These are phyloP conservation scores for Otolemur crassicaudatus DNA, from an alignment of 2,797 vertebrate genomes.

Conservation along the genomic window DNA sequence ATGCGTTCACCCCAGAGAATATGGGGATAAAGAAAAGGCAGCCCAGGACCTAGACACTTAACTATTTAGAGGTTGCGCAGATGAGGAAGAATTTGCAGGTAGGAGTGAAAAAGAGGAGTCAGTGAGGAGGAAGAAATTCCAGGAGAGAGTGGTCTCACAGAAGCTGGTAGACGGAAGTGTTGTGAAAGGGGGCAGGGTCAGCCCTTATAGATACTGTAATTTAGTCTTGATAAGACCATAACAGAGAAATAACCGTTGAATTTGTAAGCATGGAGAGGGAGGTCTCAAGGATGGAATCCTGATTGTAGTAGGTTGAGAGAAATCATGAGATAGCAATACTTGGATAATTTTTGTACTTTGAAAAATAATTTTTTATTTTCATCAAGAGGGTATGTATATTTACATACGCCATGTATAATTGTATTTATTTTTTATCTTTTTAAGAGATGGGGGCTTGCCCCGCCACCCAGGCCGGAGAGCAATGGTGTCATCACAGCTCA, in stretches of 20 bases:
- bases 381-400: neutral
- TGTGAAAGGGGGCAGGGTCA: neutral
- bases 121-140: neutral
- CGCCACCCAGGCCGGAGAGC: neutral
- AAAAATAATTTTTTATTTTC: neutral
- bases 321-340: neutral
- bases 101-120: neutral
- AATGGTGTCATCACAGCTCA: neutral
- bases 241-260: neutral
- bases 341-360: neutral
- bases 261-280: neutral
- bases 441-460: neutral
- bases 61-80: neutral
- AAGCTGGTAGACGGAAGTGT: neutral
- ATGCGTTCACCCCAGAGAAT: neutral
- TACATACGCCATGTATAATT: neutral
- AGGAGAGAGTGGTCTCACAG: neutral
- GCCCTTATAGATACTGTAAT: too few relatives aligned
- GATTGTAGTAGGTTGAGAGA: neutral
- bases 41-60: neutral
- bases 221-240: neutral
- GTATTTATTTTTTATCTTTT: neutral
- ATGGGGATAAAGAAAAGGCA: neutral
- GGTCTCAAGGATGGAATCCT: neutral
- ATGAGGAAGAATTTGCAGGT: neutral